phyloP scores from a whole-genome alignment of 2,888 invertebrate genomes.

The Tinea semifulvella region DNA sequence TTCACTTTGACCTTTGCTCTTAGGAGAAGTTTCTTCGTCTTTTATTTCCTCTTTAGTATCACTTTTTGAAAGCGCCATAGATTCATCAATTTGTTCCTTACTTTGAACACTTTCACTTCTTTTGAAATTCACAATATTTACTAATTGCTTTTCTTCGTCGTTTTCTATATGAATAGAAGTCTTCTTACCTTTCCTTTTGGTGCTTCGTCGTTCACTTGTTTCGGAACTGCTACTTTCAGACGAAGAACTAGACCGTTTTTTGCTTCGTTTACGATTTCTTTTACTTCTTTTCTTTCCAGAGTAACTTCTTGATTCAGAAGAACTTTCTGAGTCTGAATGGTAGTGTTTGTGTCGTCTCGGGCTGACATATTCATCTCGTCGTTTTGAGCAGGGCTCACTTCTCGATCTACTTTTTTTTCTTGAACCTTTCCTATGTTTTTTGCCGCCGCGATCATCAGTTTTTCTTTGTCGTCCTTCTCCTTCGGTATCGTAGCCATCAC shows the following conservation, averaged over 20 bases:
- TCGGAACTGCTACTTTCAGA: slow-evolving; percentile 56
- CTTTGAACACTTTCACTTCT: slow-evolving; percentile 32
- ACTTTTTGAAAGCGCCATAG: slow-evolving; percentile 26
- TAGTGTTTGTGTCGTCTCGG: slow-evolving; percentile 35
- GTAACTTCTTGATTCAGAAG: slow-evolving; percentile 42
- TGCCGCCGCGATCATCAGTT: slow-evolving; percentile 26
- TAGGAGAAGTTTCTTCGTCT: slow-evolving; percentile 27
- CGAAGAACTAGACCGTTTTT: slow-evolving; percentile 47
- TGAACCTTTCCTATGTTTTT: slow-evolving; percentile 29
- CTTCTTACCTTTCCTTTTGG: slow-evolving; percentile 54
- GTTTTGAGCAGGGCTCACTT: slow-evolving; percentile 49
- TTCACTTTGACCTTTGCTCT: slow-evolving; percentile 46
- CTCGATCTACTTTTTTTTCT: slow-evolving; percentile 52
- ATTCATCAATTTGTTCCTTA: slow-evolving; percentile 28
- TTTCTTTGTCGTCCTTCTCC: slow-evolving; percentile 34
- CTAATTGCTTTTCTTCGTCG: slow-evolving; percentile 52
- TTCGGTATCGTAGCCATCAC: slow-evolving; percentile 60
- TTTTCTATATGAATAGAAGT: slow-evolving; percentile 56
- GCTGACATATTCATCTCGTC: slow-evolving; percentile 32
- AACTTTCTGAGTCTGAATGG: slow-evolving; percentile 42
- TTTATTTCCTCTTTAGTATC: slow-evolving; percentile 22
- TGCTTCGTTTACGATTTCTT: slow-evolving; percentile 45
- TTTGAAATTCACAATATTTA: slow-evolving; percentile 56
- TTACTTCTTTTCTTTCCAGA: slow-evolving; percentile 49
- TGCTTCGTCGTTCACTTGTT: slow-evolving; percentile 45